Evolutionary conservation across 2,797 vertebrate genomes (phyloP).

Genomic region (Paratrypauchen microcephalus): DNA sequence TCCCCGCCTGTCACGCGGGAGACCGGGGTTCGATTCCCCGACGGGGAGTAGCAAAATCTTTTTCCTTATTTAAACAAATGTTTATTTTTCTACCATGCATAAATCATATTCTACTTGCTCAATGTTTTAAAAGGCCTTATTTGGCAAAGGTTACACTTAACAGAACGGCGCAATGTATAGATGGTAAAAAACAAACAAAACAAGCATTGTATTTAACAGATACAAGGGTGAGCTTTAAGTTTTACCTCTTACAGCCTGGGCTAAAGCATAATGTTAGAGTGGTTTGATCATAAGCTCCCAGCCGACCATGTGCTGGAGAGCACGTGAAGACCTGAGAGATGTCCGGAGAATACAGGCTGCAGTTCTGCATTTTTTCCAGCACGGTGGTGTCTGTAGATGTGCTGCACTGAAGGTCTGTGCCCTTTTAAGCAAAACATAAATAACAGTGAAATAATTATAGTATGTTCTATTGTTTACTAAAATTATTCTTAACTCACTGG

Average conservation of each 20-base stretch:
- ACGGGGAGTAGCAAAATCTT: slow-evolving; percentile 34
- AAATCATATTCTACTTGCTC: neutral
- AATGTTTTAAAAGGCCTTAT: neutral
- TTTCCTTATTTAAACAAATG: neutral
- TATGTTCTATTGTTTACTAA: neutral
- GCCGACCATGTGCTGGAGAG: slow-evolving; percentile 54
- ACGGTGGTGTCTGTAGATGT: slow-evolving; percentile 34
- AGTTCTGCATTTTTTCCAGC: slow-evolving; percentile 33
- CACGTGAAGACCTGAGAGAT: slow-evolving; percentile 33
- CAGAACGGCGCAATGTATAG: neutral
- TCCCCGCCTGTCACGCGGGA: slow-evolving; percentile 61
- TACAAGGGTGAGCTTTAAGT: neutral
- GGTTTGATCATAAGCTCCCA: slow-evolving; percentile 44
- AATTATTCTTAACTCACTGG: slow-evolving; percentile 38
- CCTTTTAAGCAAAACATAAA: slow-evolving; percentile 35
- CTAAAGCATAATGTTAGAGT: slow-evolving; percentile 56
- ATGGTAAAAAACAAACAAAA: neutral
- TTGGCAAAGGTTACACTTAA: neutral
- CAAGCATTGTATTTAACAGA: no score
- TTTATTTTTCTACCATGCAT: neutral
- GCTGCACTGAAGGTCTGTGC: slow-evolving; percentile 47
- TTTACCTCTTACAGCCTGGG: slow-evolving; percentile 49
- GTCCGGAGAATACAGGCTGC: slow-evolving; percentile 6
- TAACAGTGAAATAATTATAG: neutral
- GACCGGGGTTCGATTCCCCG: slow-evolving; percentile 67